Percentiles rank a stretch among this genome's conserved stretches.
phyloP scores from a whole-genome alignment of 1,140 invertebrate genomes.

The Chironomus tepperi region DNA sequence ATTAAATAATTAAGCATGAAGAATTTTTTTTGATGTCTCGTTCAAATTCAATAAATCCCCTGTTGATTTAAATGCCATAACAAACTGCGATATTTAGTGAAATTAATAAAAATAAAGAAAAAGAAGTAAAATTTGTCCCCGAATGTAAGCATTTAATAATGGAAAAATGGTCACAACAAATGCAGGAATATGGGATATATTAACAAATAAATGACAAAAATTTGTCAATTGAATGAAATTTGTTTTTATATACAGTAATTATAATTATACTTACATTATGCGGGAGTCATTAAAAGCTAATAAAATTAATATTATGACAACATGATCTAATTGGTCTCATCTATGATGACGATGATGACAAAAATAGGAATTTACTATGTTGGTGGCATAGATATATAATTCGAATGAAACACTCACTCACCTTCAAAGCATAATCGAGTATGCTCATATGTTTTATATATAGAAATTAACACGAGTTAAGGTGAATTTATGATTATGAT shows the following conservation, averaged over 20 bases:
- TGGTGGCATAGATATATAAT: neutral
- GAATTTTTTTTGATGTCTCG: no score
- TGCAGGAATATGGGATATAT: neutral
- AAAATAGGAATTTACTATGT: neutral
- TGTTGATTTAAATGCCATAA: neutral
- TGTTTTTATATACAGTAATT: neutral
- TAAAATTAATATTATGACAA: neutral
- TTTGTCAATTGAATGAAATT: constrained; percentile 1
- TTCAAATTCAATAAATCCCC: neutral
- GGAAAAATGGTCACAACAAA: neutral
- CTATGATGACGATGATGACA: neutral
- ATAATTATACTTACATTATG: neutral
- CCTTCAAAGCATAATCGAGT: no score
- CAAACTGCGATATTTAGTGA: neutral
- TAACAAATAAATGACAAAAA: neutral
- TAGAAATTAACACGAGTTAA: no score
- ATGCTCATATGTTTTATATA: no score
- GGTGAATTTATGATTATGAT: no score
- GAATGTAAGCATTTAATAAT: no score
- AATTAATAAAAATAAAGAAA: neutral
- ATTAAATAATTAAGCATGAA: constrained; percentile 12
- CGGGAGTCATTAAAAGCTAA: neutral
- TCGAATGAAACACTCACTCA: no score
- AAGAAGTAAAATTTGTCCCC: no score
- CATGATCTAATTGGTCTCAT: neutral